Percentiles rank a stretch among this genome's conserved stretches.
phyloP scores from a whole-genome alignment of 1,140 invertebrate species.

The Caenorhabditis inopinata region DNA sequence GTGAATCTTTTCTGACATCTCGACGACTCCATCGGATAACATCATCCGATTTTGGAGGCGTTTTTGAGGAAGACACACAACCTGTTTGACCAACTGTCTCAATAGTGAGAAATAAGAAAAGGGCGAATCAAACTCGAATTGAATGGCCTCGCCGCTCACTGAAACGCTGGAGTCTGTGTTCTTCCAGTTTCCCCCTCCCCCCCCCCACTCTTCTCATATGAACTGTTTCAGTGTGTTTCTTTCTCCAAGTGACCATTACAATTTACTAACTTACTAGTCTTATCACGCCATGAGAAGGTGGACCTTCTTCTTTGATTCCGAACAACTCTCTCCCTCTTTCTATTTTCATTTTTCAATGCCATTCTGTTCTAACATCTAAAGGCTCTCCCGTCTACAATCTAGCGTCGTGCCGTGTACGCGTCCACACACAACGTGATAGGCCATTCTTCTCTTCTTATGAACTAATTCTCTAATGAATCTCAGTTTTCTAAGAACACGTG shows the following conservation, averaged over 20 bases:
- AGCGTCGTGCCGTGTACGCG: neutral
- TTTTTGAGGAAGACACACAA: too few relatives aligned
- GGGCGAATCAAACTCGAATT: too few relatives aligned
- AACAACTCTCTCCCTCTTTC: neutral
- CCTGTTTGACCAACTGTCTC: slow-evolving; percentile 23
- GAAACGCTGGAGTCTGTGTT: too few relatives aligned
- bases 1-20: too few relatives aligned
- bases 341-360: slow-evolving; percentile 2
- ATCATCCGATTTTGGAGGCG: slow-evolving; percentile 8
- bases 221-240: too few relatives aligned
- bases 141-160: too few relatives aligned
- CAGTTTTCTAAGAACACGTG: too few relatives aligned
- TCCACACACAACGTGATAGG: neutral
- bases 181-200: too few relatives aligned
- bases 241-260: too few relatives aligned
- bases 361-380: neutral
- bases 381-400: neutral
- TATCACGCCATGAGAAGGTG: neutral
- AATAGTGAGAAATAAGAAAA: neutral
- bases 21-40: slow-evolving; percentile 11
- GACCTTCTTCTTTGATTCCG: slow-evolving; percentile 30
- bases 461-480: neutral
- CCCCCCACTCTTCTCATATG: too few relatives aligned
- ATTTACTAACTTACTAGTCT: neutral
- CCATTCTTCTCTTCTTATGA: neutral